Evolutionary conservation across 2,888 invertebrate species (phyloP).

Genomic region (Ephialtes manifestator): DNA sequence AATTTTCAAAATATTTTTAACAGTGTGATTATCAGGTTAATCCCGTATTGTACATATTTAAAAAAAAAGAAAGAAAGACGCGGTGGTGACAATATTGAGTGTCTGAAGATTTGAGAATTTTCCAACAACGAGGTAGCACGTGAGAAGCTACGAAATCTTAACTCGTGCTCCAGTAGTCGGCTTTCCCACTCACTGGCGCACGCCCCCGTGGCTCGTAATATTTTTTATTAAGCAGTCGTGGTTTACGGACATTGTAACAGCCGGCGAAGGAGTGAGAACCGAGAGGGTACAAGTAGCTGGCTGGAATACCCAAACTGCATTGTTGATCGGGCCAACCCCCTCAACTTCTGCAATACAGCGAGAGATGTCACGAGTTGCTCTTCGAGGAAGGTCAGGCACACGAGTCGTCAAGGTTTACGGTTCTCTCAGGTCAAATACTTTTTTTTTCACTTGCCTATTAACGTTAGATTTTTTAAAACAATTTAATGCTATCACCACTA

Average conservation of each 20-base stretch:
- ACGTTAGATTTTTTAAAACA: neutral
- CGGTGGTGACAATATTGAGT: slow-evolving; percentile 16
- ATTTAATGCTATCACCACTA: neutral
- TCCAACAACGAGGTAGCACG: slow-evolving; percentile 38
- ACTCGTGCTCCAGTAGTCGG: slow-evolving; percentile 37
- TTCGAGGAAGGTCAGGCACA: slow-evolving; percentile 57
- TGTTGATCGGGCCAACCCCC: slow-evolving; percentile 77
- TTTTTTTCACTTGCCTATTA: neutral
- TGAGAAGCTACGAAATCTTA: slow-evolving; percentile 44
- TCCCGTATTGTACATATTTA: slow-evolving; percentile 28
- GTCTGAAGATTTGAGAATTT: slow-evolving; percentile 26
- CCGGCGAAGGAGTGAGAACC: slow-evolving; percentile 42
- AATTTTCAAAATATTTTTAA: too few species aligned
- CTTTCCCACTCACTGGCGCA: slow-evolving; percentile 36
- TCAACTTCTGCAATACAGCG: slow-evolving; percentile 73
- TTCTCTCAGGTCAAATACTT: slow-evolving; percentile 18
- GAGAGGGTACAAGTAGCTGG: slow-evolving; percentile 52
- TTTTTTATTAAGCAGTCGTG: slow-evolving; percentile 80
- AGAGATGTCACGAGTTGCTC: slow-evolving; percentile 79
- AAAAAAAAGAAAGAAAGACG: slow-evolving; percentile 9
- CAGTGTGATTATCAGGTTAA: slow-evolving; percentile 24
- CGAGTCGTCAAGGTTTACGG: slow-evolving; percentile 29
- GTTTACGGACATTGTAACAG: slow-evolving; percentile 75
- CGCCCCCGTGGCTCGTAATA: slow-evolving; percentile 77
- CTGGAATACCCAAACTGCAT: slow-evolving; percentile 74